phyloP scores from a whole-genome alignment of 2,113 vertebrate genomes.

The Dromaius novaehollandiae region DNA sequence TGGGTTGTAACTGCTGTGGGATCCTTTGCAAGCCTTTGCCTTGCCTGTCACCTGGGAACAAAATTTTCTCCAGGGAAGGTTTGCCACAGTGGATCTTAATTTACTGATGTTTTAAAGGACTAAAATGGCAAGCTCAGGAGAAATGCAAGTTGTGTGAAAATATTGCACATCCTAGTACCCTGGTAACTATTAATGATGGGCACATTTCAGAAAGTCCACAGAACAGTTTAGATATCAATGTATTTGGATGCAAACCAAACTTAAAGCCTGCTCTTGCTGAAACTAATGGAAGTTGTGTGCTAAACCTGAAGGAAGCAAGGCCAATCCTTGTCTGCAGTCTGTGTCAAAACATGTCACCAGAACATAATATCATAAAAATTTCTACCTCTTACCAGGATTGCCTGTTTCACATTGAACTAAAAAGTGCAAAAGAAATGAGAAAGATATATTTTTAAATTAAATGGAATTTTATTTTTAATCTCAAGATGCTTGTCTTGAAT shows the following conservation, averaged over 20 bases:
- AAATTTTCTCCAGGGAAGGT: slow-evolving; percentile 33
- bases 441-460: not conserved
- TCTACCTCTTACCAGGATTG: not conserved
- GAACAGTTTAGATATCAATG: not conserved
- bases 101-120: slow-evolving; percentile 35
- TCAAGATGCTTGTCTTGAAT: not conserved
- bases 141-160: slow-evolving; percentile 20
- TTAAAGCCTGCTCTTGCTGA: not conserved
- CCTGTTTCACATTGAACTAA: not conserved
- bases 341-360: not conserved
- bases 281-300: not conserved
- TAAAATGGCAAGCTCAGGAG: not conserved
- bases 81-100: slow-evolving; percentile 18
- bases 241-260: not conserved
- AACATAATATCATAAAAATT: not conserved
- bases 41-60: slow-evolving; percentile 55
- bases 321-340: not conserved
- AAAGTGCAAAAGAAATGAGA: not conserved
- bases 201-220: not conserved
- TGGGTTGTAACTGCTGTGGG: slow-evolving; percentile 32
- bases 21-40: slow-evolving; percentile 30
- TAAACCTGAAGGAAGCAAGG: not conserved
- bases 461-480: not conserved
- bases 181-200: slow-evolving; percentile 10
- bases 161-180: not conserved